phyloP scores from a whole-genome alignment of 2,888 invertebrate genomes.

The Diachrysia chrysitis region DNA sequence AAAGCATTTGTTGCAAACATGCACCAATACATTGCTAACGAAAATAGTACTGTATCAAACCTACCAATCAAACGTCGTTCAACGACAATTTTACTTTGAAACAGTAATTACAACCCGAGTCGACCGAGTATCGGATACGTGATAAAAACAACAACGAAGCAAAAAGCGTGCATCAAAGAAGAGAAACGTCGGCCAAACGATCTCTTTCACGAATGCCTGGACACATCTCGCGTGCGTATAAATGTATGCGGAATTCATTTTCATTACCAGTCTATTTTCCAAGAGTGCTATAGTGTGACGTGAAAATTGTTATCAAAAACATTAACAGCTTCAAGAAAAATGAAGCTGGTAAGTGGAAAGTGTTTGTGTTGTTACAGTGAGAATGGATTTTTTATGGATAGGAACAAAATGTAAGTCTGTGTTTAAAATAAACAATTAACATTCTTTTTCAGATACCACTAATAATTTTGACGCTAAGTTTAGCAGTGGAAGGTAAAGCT shows the following conservation, averaged over 20 bases:
- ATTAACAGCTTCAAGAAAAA: conserved; percentile 78
- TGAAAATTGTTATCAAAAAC: conserved; percentile 70
- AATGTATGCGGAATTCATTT: conserved; percentile 89
- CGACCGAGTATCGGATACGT: conserved; percentile 46
- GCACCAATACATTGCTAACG: conserved; percentile 26
- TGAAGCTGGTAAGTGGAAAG: conserved; percentile 87
- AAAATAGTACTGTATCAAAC: conserved; percentile 19
- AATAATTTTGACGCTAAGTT: conserved; percentile 68
- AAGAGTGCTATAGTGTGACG: conserved; percentile 82
- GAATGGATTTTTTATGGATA: conserved; percentile 61
- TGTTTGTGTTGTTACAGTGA: conserved; percentile 62
- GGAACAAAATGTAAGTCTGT: conserved; percentile 66
- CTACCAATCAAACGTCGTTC: conserved; percentile 43
- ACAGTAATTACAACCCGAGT: conserved; percentile 55
- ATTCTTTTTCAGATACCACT: conserved; percentile 79
- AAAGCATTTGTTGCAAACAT: conserved; percentile 19
- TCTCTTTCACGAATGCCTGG: conserved; percentile 88
- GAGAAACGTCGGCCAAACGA: conserved; percentile 82
- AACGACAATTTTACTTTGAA: conserved; percentile 45
- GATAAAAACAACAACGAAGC: conserved; percentile 57
- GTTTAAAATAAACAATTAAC: conserved; percentile 24
- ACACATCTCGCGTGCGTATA: conserved; percentile 85
- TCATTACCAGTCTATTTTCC: conserved; percentile 87
- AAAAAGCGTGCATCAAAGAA: conserved; percentile 55
- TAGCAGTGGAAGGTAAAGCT: conserved; percentile 65